These are phyloP conservation scores for Schizopygopsis malacanthus DNA, from an alignment of 2,797 vertebrate species.

Conservation along the genomic window DNA sequence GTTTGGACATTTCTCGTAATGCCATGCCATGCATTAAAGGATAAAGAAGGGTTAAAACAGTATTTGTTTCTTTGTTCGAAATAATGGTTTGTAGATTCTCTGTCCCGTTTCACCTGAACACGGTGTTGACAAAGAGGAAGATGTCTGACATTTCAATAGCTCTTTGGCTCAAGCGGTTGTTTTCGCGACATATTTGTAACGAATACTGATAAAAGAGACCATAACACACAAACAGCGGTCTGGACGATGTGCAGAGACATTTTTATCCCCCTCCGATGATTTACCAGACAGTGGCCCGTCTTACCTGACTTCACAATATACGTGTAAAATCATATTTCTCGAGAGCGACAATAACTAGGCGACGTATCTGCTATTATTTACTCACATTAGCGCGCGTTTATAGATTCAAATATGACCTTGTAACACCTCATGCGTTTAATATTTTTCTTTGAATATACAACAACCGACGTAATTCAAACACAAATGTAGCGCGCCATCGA, in stretches of 20 bases:
- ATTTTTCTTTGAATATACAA: not conserved
- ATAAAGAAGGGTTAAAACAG: not conserved
- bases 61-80: not conserved
- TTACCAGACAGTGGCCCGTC: slow-evolving; percentile 9
- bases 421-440: not conserved
- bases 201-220: not conserved
- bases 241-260: not conserved
- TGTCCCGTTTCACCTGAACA: not conserved
- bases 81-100: not conserved
- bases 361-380: not conserved
- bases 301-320: not conserved
- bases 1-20: not conserved
- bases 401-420: slow-evolving; percentile 31
- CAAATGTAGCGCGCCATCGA: not conserved
- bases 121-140: not conserved
- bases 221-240: not conserved
- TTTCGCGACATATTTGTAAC: not conserved
- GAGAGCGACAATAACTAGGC: not conserved
- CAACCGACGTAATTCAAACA: not conserved
- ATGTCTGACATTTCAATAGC: not conserved
- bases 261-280: not conserved
- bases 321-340: not conserved
- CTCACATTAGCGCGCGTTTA: not conserved
- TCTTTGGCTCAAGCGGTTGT: not conserved
- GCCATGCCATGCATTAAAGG: not conserved